A percentile compares a stretch with the other conserved stretches of the same genome.
Evolutionary conservation across 2,888 invertebrate genomes (phyloP).

Genomic region (Hybos culiciformis): DNA sequence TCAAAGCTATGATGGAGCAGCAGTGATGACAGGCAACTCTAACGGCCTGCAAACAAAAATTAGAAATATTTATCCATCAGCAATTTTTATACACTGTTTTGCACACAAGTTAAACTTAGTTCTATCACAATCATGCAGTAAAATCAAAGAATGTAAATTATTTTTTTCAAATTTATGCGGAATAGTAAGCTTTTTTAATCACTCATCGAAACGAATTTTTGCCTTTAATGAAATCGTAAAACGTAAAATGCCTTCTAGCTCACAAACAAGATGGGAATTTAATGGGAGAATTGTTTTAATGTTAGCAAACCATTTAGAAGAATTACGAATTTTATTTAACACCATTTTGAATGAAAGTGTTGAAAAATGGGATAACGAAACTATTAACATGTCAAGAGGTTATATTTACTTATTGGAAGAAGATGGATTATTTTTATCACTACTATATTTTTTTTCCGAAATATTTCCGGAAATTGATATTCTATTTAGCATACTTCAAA

Average conservation of each 20-base stretch:
- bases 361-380: slow-evolving; percentile 5
- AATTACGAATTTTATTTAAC: neutral
- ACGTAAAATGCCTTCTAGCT: slow-evolving; percentile 12
- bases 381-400: slow-evolving; percentile 4
- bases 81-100: slow-evolving; percentile 18
- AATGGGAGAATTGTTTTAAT: slow-evolving; percentile 12
- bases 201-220: slow-evolving; percentile 15
- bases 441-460: slow-evolving; percentile 4
- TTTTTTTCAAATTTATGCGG: slow-evolving; percentile 4
- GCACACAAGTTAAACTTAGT: slow-evolving; percentile 17
- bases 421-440: slow-evolving; percentile 5
- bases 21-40: slow-evolving; percentile 15
- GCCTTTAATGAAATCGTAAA: slow-evolving; percentile 12
- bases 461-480: slow-evolving; percentile 8
- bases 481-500: slow-evolving; percentile 6
- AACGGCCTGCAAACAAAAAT: slow-evolving; percentile 19
- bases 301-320: slow-evolving; percentile 7
- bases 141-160: neutral
- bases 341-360: slow-evolving; percentile 3
- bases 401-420: slow-evolving; percentile 5
- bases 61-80: slow-evolving; percentile 14
- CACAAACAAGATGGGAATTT: slow-evolving; percentile 16
- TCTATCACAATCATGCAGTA: neutral
- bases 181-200: slow-evolving; percentile 14
- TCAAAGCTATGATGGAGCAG: slow-evolving; percentile 18